phyloP scores from a whole-genome alignment of 2,888 invertebrate species.

The Cheilosia grossa region DNA sequence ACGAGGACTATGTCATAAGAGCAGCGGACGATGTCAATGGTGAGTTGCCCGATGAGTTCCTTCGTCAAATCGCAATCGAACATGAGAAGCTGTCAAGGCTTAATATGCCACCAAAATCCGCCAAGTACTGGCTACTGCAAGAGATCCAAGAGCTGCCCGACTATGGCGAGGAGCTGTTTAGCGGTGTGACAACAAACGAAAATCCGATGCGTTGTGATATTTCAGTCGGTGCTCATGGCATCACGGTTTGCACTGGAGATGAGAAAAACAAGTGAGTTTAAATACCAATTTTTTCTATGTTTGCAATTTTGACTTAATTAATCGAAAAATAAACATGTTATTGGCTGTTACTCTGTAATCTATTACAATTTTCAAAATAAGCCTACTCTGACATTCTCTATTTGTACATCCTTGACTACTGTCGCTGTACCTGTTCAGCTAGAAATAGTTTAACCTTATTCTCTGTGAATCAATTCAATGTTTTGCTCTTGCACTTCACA shows the following conservation, averaged over 20 bases:
- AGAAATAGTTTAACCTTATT: conserved; percentile 26
- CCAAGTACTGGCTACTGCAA: conserved; percentile 92
- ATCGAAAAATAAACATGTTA: too few relatives aligned
- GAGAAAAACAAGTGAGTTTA: conserved; percentile 84
- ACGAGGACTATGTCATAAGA: conserved; percentile 81
- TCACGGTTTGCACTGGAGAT: conserved; percentile 89
- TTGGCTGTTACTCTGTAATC: too few relatives aligned
- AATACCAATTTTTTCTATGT: neutral
- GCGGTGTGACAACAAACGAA: conserved; percentile 85
- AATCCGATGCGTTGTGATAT: conserved; percentile 84
- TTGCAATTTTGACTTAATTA: too few relatives aligned
- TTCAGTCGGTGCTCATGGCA: conserved; percentile 93
- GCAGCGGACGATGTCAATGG: conserved; percentile 75
- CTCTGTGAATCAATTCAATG: conserved; percentile 13
- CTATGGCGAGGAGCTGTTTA: conserved; percentile 93
- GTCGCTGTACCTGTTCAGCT: neutral
- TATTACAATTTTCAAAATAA: too few relatives aligned
- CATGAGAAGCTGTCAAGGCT: conserved; percentile 83
- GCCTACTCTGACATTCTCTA: too few relatives aligned
- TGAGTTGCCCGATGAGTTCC: conserved; percentile 80
- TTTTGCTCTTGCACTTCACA: conserved; percentile 18
- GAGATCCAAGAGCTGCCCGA: conserved; percentile 91
- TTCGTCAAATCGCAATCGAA: conserved; percentile 81
- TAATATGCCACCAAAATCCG: conserved; percentile 89
- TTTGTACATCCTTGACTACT: neutral